These are phyloP conservation scores for Hyposoter dolosus DNA, from an alignment of 2,888 invertebrate species.

Conservation along the genomic window DNA sequence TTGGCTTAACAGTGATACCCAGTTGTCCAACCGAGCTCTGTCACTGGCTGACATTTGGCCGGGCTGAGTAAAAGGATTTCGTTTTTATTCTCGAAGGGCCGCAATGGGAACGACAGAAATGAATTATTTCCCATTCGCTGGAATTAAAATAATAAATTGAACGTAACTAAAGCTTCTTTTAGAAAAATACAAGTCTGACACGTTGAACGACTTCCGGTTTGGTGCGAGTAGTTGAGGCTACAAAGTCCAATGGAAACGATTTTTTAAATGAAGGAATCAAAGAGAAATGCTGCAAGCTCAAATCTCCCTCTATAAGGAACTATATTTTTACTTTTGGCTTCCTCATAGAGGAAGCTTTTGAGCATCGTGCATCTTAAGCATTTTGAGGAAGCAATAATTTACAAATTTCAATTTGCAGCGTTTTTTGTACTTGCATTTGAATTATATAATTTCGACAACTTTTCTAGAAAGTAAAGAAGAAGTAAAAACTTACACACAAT, in stretches of 20 bases:
- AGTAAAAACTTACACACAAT: too few relatives aligned
- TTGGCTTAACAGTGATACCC: constrained; percentile 2
- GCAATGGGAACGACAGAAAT: not conserved
- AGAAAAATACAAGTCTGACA: not conserved
- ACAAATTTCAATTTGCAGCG: too few relatives aligned
- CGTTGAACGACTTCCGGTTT: not conserved
- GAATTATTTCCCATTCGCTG: not conserved
- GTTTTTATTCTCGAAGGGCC: not conserved
- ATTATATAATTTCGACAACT: too few relatives aligned
- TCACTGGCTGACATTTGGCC: not conserved
- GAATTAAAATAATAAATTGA: not conserved
- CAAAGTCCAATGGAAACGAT: not conserved
- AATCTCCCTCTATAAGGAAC: too few relatives aligned
- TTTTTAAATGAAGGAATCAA: not conserved
- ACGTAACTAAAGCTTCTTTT: not conserved
- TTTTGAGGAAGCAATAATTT: too few relatives aligned
- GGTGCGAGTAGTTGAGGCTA: not conserved
- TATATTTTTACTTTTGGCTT: too few relatives aligned
- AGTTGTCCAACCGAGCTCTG: constrained; percentile 1
- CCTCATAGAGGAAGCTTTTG: too few relatives aligned
- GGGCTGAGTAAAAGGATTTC: not conserved
- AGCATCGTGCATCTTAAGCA: too few relatives aligned
- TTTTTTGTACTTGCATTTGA: too few relatives aligned
- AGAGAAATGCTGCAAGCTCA: too few relatives aligned
- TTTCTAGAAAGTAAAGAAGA: too few relatives aligned